These are phyloP conservation scores for Sebastes wilsoni DNA, from an alignment of 2,797 vertebrate species.

Conservation along the genomic window DNA sequence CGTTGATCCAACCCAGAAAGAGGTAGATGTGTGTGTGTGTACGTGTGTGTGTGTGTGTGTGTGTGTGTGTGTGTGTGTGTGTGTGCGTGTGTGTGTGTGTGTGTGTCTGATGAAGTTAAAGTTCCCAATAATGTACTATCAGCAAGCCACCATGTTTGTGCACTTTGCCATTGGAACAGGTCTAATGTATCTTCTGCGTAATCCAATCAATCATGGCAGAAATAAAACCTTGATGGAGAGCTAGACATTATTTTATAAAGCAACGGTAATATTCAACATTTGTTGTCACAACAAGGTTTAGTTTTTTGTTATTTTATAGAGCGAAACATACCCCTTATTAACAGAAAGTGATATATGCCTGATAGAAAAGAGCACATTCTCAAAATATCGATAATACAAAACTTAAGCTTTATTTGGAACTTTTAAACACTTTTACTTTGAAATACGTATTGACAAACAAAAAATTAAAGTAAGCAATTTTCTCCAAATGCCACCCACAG, in stretches of 20 bases:
- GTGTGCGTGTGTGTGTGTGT: background rate
- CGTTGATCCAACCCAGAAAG: constrained; percentile 85
- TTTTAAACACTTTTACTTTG: background rate
- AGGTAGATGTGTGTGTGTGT: constrained; percentile 73
- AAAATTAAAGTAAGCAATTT: background rate
- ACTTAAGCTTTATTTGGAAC: background rate
- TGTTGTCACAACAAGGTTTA: background rate
- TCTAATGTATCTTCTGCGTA: background rate
- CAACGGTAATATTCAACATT: background rate
- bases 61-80: too few relatives aligned
- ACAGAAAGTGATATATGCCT: background rate
- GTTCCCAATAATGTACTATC: background rate
- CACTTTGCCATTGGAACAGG: background rate
- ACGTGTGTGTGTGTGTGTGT: background rate
- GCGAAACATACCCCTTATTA: background rate
- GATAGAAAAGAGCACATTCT: background rate
- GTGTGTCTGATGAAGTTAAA: background rate
- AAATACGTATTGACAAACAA: background rate
- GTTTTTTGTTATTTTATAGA: background rate
- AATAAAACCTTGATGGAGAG: background rate
- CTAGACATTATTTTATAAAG: background rate
- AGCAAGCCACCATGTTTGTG: background rate
- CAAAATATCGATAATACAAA: background rate
- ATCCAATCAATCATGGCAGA: background rate
- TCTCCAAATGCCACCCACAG: background rate